Evolutionary conservation across 2,888 invertebrate genomes (phyloP).

Genomic region (Acanthosoma haemorrhoidale): DNA sequence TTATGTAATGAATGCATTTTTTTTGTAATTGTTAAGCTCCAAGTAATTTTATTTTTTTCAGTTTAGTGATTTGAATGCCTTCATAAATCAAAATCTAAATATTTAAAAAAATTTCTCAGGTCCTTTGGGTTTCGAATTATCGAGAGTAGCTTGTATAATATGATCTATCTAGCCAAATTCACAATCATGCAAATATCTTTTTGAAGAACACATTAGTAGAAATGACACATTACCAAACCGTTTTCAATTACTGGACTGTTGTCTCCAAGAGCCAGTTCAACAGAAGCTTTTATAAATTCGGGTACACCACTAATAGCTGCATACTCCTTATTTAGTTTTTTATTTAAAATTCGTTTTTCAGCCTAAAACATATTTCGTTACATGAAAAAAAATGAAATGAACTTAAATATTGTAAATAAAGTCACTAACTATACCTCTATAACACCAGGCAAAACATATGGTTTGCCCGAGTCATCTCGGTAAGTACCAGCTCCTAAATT

Average conservation of each 20-base stretch:
- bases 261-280: constrained; percentile 82
- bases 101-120: no score
- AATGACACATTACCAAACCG: constrained; percentile 61
- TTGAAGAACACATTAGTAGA: no score
- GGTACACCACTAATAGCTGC: constrained; percentile 82
- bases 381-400: neutral
- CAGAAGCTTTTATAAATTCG: constrained; percentile 77
- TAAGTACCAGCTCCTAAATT: constrained; percentile 97
- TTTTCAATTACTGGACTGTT: constrained; percentile 61
- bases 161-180: no score
- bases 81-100: no score
- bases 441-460: constrained; percentile 87
- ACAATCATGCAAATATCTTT: no score
- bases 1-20: no score
- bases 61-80: no score
- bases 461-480: constrained; percentile 94
- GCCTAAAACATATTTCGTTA: constrained; percentile 56
- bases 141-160: no score
- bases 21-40: no score
- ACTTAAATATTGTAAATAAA: neutral
- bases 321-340: constrained; percentile 87
- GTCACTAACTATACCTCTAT: constrained; percentile 52
- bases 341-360: constrained; percentile 64
- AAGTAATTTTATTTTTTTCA: no score
- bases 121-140: no score